These are phyloP conservation scores for Lepus timidus DNA, from an alignment of 2,113 vertebrate species.

Conservation along the genomic window DNA sequence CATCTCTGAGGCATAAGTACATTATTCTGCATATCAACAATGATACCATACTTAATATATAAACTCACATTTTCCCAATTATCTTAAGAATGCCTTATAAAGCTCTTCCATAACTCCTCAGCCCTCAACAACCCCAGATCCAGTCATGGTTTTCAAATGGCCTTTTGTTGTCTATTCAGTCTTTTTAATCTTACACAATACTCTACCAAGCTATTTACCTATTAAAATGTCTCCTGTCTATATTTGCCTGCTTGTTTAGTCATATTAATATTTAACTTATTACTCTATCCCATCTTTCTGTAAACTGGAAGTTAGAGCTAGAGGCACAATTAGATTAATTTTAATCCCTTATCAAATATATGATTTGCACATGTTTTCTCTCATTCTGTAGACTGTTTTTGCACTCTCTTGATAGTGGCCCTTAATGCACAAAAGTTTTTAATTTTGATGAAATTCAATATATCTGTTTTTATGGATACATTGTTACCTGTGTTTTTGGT, in stretches of 20 bases:
- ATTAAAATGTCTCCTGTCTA: conserved; percentile 4
- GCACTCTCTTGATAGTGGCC: neutral
- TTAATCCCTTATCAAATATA: neutral
- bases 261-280: neutral
- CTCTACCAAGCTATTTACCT: neutral
- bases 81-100: conserved; percentile 39
- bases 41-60: conserved; percentile 13
- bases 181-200: neutral
- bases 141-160: neutral
- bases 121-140: neutral
- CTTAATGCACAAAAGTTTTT: conserved; percentile 11
- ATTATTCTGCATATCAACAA: conserved; percentile 1
- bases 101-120: neutral
- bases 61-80: conserved; percentile 31
- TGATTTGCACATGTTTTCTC: conserved; percentile 11
- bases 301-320: neutral
- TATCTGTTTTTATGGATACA: neutral
- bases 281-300: neutral
- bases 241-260: neutral
- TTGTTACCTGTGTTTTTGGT: neutral
- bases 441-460: neutral
- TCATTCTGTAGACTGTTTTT: neutral
- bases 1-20: neutral
- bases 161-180: neutral
- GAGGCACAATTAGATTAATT: conserved; percentile 3